Conservation (phyloP, 2,113 vertebrate genomes). For the Myanophis thanlyinensis region DNA sequence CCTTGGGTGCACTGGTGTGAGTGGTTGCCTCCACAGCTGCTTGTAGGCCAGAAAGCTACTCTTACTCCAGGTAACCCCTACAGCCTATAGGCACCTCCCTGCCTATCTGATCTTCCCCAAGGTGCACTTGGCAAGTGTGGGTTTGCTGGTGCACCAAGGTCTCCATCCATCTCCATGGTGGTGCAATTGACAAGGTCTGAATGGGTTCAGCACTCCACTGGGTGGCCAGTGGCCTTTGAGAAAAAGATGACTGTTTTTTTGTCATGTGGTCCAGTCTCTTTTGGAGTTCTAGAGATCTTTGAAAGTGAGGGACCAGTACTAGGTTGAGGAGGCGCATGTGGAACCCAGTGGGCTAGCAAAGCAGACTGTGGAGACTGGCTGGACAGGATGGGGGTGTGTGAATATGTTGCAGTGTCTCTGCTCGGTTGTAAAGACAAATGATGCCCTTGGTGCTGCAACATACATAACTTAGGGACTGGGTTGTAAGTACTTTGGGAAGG, state of each 20-base stretch:
- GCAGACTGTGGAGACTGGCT: background rate
- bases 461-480: background rate
- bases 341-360: background rate
- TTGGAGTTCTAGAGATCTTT: background rate
- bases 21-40: background rate
- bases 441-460: background rate
- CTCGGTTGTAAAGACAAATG: background rate
- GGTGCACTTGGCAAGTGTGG: background rate
- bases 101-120: background rate
- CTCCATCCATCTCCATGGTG: background rate
- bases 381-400: background rate
- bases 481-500: background rate
- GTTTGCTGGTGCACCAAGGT: background rate
- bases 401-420: background rate
- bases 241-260: background rate
- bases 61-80: background rate
- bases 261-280: background rate
- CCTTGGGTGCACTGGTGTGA: background rate
- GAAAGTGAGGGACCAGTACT: background rate
- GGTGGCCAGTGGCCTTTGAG: background rate
- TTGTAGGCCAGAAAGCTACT: background rate
- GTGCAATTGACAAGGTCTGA: too few species aligned
- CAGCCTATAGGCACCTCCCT: background rate
- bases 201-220: too few species aligned
- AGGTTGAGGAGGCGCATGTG: background rate